Conservation (phyloP, 2,888 invertebrate genomes). For the Strigamia transsilvanica region DNA sequence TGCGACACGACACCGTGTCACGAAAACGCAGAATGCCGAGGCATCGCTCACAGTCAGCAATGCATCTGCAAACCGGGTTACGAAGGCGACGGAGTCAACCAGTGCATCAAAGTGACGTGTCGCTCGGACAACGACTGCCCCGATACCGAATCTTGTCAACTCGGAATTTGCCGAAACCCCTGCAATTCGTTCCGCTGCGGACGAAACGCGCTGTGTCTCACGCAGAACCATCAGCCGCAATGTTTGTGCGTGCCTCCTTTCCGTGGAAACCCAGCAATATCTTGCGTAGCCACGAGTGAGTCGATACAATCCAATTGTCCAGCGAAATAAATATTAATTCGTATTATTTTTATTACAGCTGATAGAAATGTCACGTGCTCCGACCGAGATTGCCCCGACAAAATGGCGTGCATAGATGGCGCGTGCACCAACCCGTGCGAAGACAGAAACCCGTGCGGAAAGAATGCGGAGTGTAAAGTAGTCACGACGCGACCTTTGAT, state of each 20-base stretch:
- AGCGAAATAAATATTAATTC: neutral
- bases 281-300: slow-evolving; percentile 55
- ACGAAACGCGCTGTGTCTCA: slow-evolving; percentile 78
- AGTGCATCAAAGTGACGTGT: slow-evolving; percentile 55
- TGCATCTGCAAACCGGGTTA: slow-evolving; percentile 82
- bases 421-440: slow-evolving; percentile 82
- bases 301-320: neutral
- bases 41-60: slow-evolving; percentile 77
- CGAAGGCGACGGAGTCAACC: slow-evolving; percentile 56
- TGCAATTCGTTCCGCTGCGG: slow-evolving; percentile 72
- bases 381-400: slow-evolving; percentile 84
- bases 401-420: slow-evolving; percentile 80
- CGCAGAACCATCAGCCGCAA: slow-evolving; percentile 80
- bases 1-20: slow-evolving; percentile 79
- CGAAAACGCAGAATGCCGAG: slow-evolving; percentile 78
- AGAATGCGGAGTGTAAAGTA: slow-evolving; percentile 80
- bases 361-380: slow-evolving; percentile 78
- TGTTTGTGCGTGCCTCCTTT: slow-evolving; percentile 83
- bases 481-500: slow-evolving; percentile 80
- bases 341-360: neutral
- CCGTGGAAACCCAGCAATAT: slow-evolving; percentile 57
- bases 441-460: slow-evolving; percentile 71
- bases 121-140: slow-evolving; percentile 72
- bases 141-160: slow-evolving; percentile 85
- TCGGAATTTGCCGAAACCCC: slow-evolving; percentile 84